Evolutionary conservation across 1,140 invertebrate species (phyloP).

Genomic region (Amphibalanus amphitrite): DNA sequence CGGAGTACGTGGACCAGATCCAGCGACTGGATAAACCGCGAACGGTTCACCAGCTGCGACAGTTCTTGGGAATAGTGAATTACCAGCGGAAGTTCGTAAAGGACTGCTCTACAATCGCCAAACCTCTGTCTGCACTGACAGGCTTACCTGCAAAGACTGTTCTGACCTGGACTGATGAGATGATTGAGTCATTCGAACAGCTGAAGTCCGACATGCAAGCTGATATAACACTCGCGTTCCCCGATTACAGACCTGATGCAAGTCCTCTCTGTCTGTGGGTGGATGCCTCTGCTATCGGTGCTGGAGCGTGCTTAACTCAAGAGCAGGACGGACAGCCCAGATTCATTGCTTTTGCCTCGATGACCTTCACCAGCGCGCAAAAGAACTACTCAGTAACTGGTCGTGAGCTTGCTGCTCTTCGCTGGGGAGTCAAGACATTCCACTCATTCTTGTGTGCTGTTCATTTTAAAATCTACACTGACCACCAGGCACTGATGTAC

Average conservation of each 20-base stretch:
- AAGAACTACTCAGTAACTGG: slow-evolving; percentile 7
- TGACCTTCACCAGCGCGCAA: too few species aligned
- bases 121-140: background rate
- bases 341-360: background rate
- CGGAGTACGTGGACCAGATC: too few species aligned
- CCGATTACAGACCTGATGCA: background rate
- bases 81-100: background rate
- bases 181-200: too few species aligned
- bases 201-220: background rate
- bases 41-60: too few species aligned
- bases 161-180: too few species aligned
- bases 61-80: background rate
- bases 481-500: slow-evolving; percentile 7
- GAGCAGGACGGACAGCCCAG: background rate
- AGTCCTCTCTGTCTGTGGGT: slow-evolving; percentile 3
- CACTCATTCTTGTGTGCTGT: slow-evolving; percentile 2
- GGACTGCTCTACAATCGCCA: slow-evolving; percentile 2
- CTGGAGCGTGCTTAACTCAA: slow-evolving; percentile 5
- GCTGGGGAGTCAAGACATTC: slow-evolving; percentile 29
- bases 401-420: background rate
- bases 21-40: too few species aligned
- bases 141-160: background rate
- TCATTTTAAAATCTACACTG: background rate
- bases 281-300: slow-evolving; percentile 5
- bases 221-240: slow-evolving; percentile 3